phyloP scores from a whole-genome alignment of 2,888 invertebrate genomes.

The Trichogramma dendrolimi region DNA sequence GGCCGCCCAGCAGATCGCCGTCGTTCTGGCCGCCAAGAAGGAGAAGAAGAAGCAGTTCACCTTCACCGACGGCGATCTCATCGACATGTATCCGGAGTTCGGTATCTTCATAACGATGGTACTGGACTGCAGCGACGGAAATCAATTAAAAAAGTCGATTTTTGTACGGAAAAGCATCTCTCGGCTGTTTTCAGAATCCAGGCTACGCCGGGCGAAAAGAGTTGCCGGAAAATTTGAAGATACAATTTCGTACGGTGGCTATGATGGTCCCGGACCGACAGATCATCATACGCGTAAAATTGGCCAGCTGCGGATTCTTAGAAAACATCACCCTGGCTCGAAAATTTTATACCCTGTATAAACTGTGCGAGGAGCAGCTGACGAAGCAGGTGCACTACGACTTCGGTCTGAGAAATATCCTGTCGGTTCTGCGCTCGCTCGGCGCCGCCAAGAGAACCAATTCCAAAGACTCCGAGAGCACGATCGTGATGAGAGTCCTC shows the following conservation, averaged over 20 bases:
- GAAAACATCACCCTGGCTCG: constrained; percentile 92
- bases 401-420: constrained; percentile 90
- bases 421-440: constrained; percentile 87
- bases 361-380: constrained; percentile 93
- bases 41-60: constrained; percentile 87
- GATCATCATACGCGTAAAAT: constrained; percentile 93
- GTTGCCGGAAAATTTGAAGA: constrained; percentile 93
- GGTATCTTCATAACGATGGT: constrained; percentile 98
- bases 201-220: constrained; percentile 96
- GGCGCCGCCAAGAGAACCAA: constrained; percentile 90
- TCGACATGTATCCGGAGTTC: constrained; percentile 91
- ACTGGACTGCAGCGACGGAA: constrained; percentile 29
- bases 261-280: constrained; percentile 99
- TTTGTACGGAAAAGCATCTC: not conserved
- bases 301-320: constrained; percentile 92
- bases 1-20: constrained; percentile 95
- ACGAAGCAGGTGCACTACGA: constrained; percentile 98
- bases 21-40: constrained; percentile 86
- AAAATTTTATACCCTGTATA: constrained; percentile 95
- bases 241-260: constrained; percentile 94
- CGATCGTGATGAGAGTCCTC: constrained; percentile 94
- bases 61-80: constrained; percentile 90
- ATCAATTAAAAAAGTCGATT: not conserved
- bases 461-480: constrained; percentile 88
- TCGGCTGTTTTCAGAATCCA: constrained; percentile 69